Percentiles rank a stretch among this genome's conserved stretches.
Evolutionary conservation across 2,113 vertebrate genomes (phyloP).

Genomic region (Melospiza melodia): DNA sequence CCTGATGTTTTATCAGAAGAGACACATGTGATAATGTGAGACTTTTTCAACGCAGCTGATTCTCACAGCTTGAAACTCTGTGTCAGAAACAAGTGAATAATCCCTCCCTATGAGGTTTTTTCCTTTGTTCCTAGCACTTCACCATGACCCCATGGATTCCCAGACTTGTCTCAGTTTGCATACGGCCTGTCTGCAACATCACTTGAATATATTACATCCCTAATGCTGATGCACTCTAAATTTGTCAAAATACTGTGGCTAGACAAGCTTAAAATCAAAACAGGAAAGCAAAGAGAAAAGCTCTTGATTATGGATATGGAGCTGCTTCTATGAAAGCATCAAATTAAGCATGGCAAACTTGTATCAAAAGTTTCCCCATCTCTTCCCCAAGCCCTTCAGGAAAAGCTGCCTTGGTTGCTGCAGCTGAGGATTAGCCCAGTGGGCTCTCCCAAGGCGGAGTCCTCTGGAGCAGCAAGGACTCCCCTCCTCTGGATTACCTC

Average conservation of each 20-base stretch:
- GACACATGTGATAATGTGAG: background rate
- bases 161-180: background rate
- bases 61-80: background rate
- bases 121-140: background rate
- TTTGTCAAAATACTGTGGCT: conserved; percentile 1
- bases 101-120: background rate
- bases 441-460: rapidly evolving
- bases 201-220: background rate
- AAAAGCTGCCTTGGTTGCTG: background rate
- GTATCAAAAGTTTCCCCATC: background rate
- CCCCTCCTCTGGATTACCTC: background rate
- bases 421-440: background rate
- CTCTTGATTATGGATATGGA: background rate
- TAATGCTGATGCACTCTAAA: background rate
- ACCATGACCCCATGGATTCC: background rate
- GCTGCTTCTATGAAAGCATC: background rate
- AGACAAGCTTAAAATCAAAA: conserved; percentile 13
- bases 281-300: background rate
- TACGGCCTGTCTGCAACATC: background rate
- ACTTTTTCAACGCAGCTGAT: background rate
- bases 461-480: rapidly evolving
- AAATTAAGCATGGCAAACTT: background rate
- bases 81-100: background rate
- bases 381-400: background rate
- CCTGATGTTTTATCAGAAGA: background rate